These are phyloP conservation scores for Callospermophilus lateralis DNA, from an alignment of 2,113 vertebrate genomes.

Conservation along the genomic window DNA sequence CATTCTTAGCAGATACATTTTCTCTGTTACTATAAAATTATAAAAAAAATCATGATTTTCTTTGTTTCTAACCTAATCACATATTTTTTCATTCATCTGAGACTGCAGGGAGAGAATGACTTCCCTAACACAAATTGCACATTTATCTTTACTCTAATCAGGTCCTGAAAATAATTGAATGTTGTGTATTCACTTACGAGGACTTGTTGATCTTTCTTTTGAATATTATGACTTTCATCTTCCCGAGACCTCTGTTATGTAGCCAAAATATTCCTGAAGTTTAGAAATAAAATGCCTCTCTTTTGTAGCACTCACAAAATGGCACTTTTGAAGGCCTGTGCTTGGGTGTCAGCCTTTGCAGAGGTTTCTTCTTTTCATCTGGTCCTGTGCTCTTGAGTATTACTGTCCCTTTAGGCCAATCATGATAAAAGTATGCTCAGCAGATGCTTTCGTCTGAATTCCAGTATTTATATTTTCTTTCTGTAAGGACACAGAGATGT, in stretches of 20 bases:
- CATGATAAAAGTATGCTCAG: background rate
- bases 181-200: background rate
- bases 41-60: background rate
- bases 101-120: background rate
- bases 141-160: conserved; percentile 20
- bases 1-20: background rate
- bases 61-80: background rate
- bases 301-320: background rate
- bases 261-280: background rate
- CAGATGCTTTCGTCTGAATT: background rate
- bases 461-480: background rate
- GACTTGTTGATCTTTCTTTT: conserved; percentile 35
- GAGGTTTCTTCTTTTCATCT: background rate
- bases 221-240: conserved; percentile 53
- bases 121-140: background rate
- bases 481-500: background rate
- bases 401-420: background rate
- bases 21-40: background rate
- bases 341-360: background rate
- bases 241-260: background rate
- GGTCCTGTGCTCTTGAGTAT: background rate
- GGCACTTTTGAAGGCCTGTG: background rate
- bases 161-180: background rate
- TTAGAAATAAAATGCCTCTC: background rate
- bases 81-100: conserved; percentile 29